Evolutionary conservation across 2,888 invertebrate species (phyloP).

Genomic region (Apodemia zela): DNA sequence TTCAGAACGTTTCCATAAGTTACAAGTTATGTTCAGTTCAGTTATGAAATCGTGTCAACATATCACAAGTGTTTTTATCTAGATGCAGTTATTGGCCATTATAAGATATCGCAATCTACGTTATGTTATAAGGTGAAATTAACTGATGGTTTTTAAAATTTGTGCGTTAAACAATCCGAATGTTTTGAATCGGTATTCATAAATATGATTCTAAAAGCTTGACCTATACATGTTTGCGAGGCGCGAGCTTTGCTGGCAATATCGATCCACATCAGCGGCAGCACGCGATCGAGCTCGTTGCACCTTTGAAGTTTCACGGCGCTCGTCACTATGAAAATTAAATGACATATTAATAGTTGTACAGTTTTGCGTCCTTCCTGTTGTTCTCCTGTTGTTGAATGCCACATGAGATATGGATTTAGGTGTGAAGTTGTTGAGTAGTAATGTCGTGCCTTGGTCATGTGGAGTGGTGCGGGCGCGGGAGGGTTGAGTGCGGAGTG

Average conservation of each 20-base stretch:
- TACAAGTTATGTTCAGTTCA: neutral
- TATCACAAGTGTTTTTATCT: slow-evolving; percentile 7
- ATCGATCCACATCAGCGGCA: slow-evolving; percentile 60
- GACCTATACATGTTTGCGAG: slow-evolving; percentile 48
- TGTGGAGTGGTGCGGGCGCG: slow-evolving; percentile 45
- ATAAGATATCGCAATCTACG: neutral
- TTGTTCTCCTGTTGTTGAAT: slow-evolving; percentile 10
- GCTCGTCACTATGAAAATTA: slow-evolving; percentile 19
- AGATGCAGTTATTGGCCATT: slow-evolving; percentile 2
- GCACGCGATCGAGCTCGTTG: slow-evolving; percentile 70
- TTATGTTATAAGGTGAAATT: neutral
- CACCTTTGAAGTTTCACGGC: slow-evolving; percentile 45
- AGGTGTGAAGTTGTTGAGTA: slow-evolving; percentile 22
- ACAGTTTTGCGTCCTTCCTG: neutral
- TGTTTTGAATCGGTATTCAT: slow-evolving; percentile 6
- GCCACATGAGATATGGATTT: slow-evolving; percentile 19
- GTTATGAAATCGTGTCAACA: slow-evolving; percentile 10
- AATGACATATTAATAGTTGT: slow-evolving; percentile 8
- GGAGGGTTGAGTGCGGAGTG: slow-evolving; percentile 51
- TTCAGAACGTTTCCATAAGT: slow-evolving; percentile 10
- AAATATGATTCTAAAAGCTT: slow-evolving; percentile 3
- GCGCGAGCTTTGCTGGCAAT: slow-evolving; percentile 67
- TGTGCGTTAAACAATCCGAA: slow-evolving; percentile 35
- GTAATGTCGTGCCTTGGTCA: slow-evolving; percentile 32
- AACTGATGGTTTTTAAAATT: neutral